These are phyloP conservation scores for Dexiosoma caninum DNA, from an alignment of 2,888 invertebrate genomes.

Conservation along the genomic window DNA sequence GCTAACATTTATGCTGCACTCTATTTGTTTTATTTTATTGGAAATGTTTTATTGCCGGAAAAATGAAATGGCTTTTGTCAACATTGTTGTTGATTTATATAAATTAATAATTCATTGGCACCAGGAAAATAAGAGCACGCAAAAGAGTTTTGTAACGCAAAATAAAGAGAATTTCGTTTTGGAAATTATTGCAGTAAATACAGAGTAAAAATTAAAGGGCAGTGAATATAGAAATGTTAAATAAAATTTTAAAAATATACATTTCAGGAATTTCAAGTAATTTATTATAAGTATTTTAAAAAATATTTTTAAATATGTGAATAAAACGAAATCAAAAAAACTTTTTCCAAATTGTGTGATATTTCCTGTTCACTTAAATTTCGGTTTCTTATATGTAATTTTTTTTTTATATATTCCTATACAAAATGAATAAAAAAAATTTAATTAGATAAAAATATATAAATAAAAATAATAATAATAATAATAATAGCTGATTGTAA, in stretches of 20 bases:
- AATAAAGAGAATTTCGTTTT: background rate
- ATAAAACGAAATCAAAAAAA: no score
- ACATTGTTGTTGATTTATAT: background rate
- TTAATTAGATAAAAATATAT: no score
- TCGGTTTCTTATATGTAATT: no score
- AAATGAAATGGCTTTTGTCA: background rate
- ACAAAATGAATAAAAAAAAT: no score
- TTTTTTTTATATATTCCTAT: no score
- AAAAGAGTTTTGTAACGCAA: background rate
- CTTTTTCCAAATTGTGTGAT: no score
- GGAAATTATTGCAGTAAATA: background rate
- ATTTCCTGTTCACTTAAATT: no score
- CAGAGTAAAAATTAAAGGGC: background rate
- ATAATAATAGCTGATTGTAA: no score
- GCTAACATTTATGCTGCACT: slow-evolving; percentile 2
- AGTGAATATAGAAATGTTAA: background rate
- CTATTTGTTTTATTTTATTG: slow-evolving; percentile 9
- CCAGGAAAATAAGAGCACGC: background rate
- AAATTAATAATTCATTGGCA: background rate
- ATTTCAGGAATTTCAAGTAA: no score
- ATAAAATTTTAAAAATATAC: background rate
- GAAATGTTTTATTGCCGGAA: background rate
- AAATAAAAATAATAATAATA: no score
- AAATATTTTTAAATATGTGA: no score
- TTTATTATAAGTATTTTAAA: no score